Percentiles rank a stretch among this genome's conserved stretches.
These are phyloP conservation scores for Rhineura floridana DNA, from an alignment of 2,113 vertebrate genomes.

Conservation along the genomic window DNA sequence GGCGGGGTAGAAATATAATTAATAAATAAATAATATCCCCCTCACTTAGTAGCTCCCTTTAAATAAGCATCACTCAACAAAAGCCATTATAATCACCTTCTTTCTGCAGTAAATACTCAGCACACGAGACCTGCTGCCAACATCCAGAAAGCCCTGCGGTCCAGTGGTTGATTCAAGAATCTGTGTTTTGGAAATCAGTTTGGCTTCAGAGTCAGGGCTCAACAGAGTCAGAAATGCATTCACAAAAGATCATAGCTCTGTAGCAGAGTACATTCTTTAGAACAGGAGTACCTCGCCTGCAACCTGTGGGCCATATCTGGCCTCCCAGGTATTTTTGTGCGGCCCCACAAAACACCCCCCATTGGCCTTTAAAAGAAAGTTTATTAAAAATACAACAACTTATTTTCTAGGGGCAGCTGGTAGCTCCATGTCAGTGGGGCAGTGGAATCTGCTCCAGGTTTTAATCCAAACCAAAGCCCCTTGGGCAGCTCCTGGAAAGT, in stretches of 20 bases:
- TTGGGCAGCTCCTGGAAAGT: too few relatives aligned
- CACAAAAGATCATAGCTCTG: not conserved
- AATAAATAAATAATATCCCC: too few relatives aligned
- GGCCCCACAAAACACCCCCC: too few relatives aligned
- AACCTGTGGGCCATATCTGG: not conserved
- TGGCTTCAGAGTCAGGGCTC: not conserved
- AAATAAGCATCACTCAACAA: too few relatives aligned
- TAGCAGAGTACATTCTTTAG: not conserved
- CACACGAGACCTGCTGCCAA: not conserved
- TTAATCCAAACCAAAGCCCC: too few relatives aligned
- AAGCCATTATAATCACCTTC: not conserved
- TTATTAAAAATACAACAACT: too few relatives aligned
- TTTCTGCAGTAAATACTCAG: too few relatives aligned
- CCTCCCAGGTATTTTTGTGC: not conserved
- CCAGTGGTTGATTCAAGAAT: too few relatives aligned
- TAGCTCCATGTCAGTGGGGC: too few relatives aligned
- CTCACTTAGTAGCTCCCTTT: not conserved
- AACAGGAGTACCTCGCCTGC: not conserved
- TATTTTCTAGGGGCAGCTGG: too few relatives aligned
- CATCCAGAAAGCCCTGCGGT: not conserved
- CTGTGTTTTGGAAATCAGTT: not conserved
- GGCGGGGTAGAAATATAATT: too few relatives aligned
- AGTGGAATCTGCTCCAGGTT: too few relatives aligned
- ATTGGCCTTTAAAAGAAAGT: not conserved
- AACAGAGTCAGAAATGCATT: not conserved